Evolutionary conservation across 2,797 vertebrate genomes (phyloP), one percentile per base, ranked within the genome.

Genomic region (Microhierax caerulescens): DNA sequence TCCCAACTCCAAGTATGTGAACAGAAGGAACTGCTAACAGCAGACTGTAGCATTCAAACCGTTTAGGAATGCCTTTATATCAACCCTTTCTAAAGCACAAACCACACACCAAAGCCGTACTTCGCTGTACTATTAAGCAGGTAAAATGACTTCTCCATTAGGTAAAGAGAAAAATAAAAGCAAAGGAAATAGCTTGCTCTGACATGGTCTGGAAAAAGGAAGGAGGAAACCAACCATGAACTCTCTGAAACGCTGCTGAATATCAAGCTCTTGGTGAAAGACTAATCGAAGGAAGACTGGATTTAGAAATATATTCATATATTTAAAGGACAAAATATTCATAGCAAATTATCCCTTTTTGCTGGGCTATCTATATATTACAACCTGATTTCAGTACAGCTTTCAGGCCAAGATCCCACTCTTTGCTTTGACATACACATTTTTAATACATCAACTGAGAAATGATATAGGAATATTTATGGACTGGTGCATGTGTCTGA

Each of bases 21-120:
- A 92, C 92, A 95, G 93, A 94, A 95, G 88, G 67, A 93, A 64
- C 53, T 73, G n/a, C 25, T 69, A 72, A 56, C 30, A 9, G 70
- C 67, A 64, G n/a, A 82, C 34, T 4, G 4, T 23, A 79, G 13
- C 72, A 85, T 11, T 20, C 7, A 76, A 88, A 63, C 23, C 11
- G 43, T 34, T 84, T 51, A 77, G 53, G n/a, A 90, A 85, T 22
- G 41, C 15, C 60, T 83, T 90, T 45, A 12, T 11, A 72, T 18
- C 43, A 87, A 93, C 11, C 5, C 24, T 54, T 68, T 59, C 79
- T 69, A 65, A 81, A 84, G 48, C 41, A 81, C 50, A 65, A 28
- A 32, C 28, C 65, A 53, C 12, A 75, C 12, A 18, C 10, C 7
- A 3, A 80, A 73, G 54, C 64, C 65, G 13, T 25, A 20, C 34